phyloP scores from a whole-genome alignment of 2,888 invertebrate genomes.

The Nomada ferruginata region DNA sequence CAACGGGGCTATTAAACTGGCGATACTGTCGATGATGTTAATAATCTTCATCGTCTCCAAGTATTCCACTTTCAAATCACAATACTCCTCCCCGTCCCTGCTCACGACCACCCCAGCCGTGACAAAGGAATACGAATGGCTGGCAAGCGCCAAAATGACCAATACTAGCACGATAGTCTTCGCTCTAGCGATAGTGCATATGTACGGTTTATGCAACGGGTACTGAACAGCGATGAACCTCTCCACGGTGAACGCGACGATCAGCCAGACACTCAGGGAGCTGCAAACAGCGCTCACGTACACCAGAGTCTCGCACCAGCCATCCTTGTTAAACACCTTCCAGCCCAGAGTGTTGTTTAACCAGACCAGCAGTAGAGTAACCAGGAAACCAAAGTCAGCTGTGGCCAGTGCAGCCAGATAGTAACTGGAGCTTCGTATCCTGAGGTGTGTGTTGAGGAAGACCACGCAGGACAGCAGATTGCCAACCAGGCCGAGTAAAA shows the following conservation, averaged over 20 bases:
- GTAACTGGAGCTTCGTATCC: slow-evolving; percentile 87
- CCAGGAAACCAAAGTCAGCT: slow-evolving; percentile 87
- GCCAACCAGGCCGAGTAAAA: slow-evolving; percentile 86
- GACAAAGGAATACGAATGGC: slow-evolving; percentile 84
- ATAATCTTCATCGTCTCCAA: slow-evolving; percentile 85
- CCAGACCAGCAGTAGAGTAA: slow-evolving; percentile 86
- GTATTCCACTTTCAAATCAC: slow-evolving; percentile 85
- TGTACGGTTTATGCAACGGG: slow-evolving; percentile 86
- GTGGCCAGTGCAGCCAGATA: slow-evolving; percentile 87
- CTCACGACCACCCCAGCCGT: slow-evolving; percentile 83
- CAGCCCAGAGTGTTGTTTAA: slow-evolving; percentile 85
- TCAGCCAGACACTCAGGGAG: slow-evolving; percentile 89
- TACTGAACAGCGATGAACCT: slow-evolving; percentile 89
- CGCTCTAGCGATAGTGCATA: slow-evolving; percentile 87
- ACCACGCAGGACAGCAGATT: slow-evolving; percentile 87
- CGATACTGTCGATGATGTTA: slow-evolving; percentile 87
- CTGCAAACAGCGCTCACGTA: slow-evolving; percentile 86
- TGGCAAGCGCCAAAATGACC: slow-evolving; percentile 82
- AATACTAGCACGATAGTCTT: slow-evolving; percentile 85
- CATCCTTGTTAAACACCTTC: slow-evolving; percentile 85
- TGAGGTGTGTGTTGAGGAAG: slow-evolving; percentile 87
- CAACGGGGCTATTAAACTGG: slow-evolving; percentile 87
- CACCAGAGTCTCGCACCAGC: slow-evolving; percentile 86
- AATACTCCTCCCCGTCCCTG: slow-evolving; percentile 82
- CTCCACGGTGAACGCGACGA: slow-evolving; percentile 89